Conservation (phyloP, 2,888 invertebrate genomes). For the Poecilobothrus nobilitatus region DNA sequence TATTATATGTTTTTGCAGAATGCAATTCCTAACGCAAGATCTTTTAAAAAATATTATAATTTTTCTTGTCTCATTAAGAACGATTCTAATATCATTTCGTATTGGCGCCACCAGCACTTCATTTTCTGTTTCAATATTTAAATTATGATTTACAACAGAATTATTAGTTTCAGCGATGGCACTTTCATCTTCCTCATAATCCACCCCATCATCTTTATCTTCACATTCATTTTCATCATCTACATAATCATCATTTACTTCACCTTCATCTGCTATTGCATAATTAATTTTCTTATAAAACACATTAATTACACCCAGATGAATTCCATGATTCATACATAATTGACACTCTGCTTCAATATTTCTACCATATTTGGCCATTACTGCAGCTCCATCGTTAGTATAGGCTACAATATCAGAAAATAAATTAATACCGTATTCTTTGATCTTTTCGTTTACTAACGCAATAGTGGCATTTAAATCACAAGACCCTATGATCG, state of each 20-base stretch:
- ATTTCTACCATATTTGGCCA: constrained; percentile 13
- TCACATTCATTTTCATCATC: not conserved
- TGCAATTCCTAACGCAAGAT: constrained; percentile 16
- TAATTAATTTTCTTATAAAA: constrained; percentile 9
- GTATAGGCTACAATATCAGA: not conserved
- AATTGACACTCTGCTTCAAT: constrained; percentile 11
- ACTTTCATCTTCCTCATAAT: not conserved
- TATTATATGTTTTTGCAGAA: constrained; percentile 18
- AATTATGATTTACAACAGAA: constrained; percentile 8
- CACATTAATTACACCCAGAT: constrained; percentile 12
- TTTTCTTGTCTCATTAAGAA: too few relatives aligned
- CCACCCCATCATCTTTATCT: not conserved
- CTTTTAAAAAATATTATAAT: constrained; percentile 18
- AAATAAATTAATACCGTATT: constrained; percentile 11
- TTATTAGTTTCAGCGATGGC: not conserved
- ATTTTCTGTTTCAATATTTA: constrained; percentile 11
- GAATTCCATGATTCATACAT: constrained; percentile 12
- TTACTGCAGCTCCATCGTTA: constrained; percentile 13
- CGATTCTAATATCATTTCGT: too few relatives aligned
- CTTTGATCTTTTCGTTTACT: constrained; percentile 7
- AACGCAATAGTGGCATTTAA: constrained; percentile 10
- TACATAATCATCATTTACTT: constrained; percentile 16
- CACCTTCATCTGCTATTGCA: not conserved
- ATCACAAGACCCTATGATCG: constrained; percentile 13
- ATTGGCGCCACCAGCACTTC: constrained; percentile 10